Base-by-base conservation (phyloP, 2,888 invertebrate genomes). In the Galeopsomyia nigrocyanea region DNA sequence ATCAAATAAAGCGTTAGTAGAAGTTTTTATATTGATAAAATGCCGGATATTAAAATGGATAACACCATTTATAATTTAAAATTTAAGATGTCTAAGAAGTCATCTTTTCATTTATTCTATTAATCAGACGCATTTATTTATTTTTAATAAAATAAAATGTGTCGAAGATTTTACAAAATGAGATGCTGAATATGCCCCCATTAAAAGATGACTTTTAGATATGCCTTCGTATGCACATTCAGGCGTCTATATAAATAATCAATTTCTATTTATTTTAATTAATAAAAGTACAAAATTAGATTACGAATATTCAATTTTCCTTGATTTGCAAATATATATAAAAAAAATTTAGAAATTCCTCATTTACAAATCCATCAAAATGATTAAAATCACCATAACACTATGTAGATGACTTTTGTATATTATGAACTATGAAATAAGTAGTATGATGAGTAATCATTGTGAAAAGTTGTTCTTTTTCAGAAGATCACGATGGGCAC, bases 281-380 rank as follows among this genome's bases (percentile, higher is more conserved):
- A 68, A 73, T 73, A 73, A 73, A 73, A 75, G 75, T 75, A 75
- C 75, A 75, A 75, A 75, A 75, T 73, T 75, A 75, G 73, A 71
- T 70, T 70, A 71, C 70, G 62, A 72, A 67, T 65, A 65, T 68
- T 13, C 68, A 68, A 73, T 46, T 63, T 67, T 66, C 61, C 57
- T 69, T 73, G 65, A 67, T 70, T 73, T 74, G 39, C 67, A 74
- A 55, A 60, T 69, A 39, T 62, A 74, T 67, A 58, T 56, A 13
- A 67, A 71, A 65, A 74, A 64, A 31, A n/a, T 68, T 65, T 68
- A 10, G 10, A 39, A 39, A 68, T 65, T 74, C 47, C 71, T 74
- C 63, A 71, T 61, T 39, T 39, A 51, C 51, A 71, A 61, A 56
- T 56, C 22, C 65, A 68, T 71, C 60, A 60, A 60, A 64, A 60